These are phyloP conservation scores for Panzeria rudis DNA, from an alignment of 2,888 invertebrate species.

Conservation along the genomic window DNA sequence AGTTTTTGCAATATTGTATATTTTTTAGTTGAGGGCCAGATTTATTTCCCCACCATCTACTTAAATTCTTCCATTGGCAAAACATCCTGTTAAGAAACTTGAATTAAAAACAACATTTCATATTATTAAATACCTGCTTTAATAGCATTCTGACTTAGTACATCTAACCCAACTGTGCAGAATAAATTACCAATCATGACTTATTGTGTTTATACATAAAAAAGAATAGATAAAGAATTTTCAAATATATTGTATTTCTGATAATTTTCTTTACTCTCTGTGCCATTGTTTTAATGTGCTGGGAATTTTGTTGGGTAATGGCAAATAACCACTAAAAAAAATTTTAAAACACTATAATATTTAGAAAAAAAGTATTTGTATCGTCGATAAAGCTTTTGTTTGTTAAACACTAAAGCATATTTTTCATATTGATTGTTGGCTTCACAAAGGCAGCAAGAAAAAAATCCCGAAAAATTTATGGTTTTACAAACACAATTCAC, in stretches of 20 bases:
- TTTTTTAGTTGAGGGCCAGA: no score
- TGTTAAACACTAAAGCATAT: constrained; percentile 6
- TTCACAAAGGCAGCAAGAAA: constrained; percentile 7
- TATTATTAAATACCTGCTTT: no score
- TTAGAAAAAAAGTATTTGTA: constrained; percentile 8
- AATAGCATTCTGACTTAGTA: neutral
- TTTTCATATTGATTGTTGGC: constrained; percentile 56
- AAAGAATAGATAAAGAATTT: no score
- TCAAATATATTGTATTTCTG: neutral
- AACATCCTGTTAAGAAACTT: no score
- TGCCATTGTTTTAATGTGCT: constrained; percentile 37
- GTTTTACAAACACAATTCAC: constrained; percentile 13
- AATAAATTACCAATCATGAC: neutral
- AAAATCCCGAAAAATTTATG: constrained; percentile 17
- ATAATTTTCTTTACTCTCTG: constrained; percentile 17
- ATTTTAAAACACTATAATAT: neutral
- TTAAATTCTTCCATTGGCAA: no score
- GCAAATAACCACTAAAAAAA: neutral
- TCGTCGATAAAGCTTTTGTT: neutral
- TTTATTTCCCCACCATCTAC: no score
- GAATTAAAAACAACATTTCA: neutral
- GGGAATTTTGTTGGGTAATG: constrained; percentile 33
- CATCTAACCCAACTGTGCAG: neutral
- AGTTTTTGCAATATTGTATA: no score
- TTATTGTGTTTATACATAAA: neutral